Conservation (phyloP, 1,140 invertebrate species). For the Zaprionus davidi region DNA sequence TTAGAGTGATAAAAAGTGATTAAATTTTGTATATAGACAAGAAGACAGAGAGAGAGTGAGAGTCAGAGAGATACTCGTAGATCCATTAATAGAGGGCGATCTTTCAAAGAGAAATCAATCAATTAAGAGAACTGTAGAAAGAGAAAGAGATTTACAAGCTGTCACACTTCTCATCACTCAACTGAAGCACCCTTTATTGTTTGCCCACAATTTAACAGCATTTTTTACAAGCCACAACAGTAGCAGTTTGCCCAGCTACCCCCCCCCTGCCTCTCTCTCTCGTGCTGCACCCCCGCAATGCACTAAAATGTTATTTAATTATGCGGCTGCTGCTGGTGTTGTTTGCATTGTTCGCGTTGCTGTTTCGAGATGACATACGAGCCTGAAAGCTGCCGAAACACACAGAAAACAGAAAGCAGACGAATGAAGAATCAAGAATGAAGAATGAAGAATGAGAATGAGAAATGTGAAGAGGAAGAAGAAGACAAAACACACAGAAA, state of each 20-base stretch:
- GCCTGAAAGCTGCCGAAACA: slow-evolving; percentile 45
- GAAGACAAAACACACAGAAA: slow-evolving; percentile 20
- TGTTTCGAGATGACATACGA: slow-evolving; percentile 62
- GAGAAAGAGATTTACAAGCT: neutral
- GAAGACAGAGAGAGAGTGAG: neutral
- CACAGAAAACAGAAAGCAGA: slow-evolving; percentile 13
- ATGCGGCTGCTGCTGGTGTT: slow-evolving; percentile 40
- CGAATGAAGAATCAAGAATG: neutral
- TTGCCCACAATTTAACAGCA: slow-evolving; percentile 5
- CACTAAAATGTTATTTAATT: slow-evolving; percentile 49
- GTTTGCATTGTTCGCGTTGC: slow-evolving; percentile 44
- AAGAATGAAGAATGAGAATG: neutral
- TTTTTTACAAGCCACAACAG: slow-evolving; percentile 4
- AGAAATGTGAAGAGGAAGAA: neutral
- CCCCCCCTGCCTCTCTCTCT: neutral
- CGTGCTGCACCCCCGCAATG: slow-evolving; percentile 9
- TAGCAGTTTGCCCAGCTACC: neutral
- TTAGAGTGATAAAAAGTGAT: neutral
- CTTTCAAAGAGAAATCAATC: too few relatives aligned
- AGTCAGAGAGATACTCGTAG: neutral
- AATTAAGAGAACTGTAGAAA: neutral
- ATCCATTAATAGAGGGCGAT: neutral
- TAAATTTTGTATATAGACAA: neutral
- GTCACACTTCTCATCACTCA: neutral
- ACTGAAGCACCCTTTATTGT: slow-evolving; percentile 23